These are phyloP conservation scores for Pterocles burchelli DNA, from an alignment of 2,113 vertebrate genomes.

Conservation along the genomic window DNA sequence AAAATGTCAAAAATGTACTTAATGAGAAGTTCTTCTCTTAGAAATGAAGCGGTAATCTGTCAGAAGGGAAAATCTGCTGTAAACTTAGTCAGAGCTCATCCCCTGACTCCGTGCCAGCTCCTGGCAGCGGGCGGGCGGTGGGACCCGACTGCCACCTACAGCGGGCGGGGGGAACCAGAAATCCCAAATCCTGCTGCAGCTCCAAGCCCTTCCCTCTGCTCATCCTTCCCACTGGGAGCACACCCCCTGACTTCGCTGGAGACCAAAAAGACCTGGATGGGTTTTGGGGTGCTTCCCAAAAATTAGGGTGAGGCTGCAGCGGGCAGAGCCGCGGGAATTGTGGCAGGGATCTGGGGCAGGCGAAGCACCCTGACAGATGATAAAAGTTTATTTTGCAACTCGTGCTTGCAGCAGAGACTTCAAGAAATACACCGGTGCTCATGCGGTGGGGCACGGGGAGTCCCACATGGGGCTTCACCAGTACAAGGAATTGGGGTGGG, in stretches of 20 bases:
- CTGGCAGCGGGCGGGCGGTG: not conserved
- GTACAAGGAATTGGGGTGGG: accelerated
- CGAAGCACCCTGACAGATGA: not conserved
- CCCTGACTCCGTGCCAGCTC: not conserved
- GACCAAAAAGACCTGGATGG: not conserved
- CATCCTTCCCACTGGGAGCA: not conserved
- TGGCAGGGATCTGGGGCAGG: not conserved
- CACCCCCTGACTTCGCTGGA: too few species aligned
- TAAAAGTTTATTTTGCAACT: not conserved
- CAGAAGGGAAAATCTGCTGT: conserved; percentile 50
- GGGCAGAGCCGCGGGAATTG: accelerated
- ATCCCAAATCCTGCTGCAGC: not conserved
- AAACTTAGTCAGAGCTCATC: conserved; percentile 34
- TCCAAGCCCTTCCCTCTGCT: not conserved
- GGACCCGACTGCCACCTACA: conserved; percentile 53
- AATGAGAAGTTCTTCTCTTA: conserved; percentile 55
- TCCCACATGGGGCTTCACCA: accelerated
- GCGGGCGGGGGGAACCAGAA: not conserved
- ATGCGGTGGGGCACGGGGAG: accelerated
- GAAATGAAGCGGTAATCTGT: conserved; percentile 55
- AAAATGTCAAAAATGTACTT: conserved; percentile 56
- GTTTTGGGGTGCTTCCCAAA: not conserved
- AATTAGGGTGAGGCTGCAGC: not conserved
- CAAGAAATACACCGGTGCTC: not conserved
- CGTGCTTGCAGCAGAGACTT: not conserved